Base-by-base conservation (phyloP, 2,113 vertebrate species). In the Globicephala melas region DNA sequence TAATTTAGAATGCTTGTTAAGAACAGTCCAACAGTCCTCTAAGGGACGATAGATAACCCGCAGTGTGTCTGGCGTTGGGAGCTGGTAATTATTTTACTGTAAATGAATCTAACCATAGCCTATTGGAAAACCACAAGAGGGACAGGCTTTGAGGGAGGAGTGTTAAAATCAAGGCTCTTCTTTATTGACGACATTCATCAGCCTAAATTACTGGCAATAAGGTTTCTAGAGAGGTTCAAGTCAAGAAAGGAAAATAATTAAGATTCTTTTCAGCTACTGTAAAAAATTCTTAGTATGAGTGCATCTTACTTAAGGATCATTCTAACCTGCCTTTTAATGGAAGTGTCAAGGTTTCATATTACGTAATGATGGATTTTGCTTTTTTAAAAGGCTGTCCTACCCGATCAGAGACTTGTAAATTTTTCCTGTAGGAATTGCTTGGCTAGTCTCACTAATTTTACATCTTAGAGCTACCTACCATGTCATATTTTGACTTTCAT, bases 11-110 rank as follows among this genome's bases (percentile, higher is more conserved):
- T 95, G 88, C 92, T 98, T 98, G 79, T 98, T 98, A 97, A 77
- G 96, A 98, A 84, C 55, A 95, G 89, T 91, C 79, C 94, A 62
- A 47, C 47, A 23, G 71, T 97, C 85, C 90, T 98, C 98, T 89
- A 71, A 98, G 95, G 85, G 50, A 88, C 71, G 79, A 80, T 81
- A 98, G 94, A 96, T 98, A 98, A 98, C 97, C 81, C 97, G 98
- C 93, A 93, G 13, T 97, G 91, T 98, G 97, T 97, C 96, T 96
- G 98, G 95, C 89, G 94, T 96, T 96, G 87, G 96, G 87, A 98
- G 97, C 96, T 95, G 55, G 95, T 98, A 97, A 98, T 98, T 98
- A 96, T 98, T 98, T 98, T 96, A 95, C 36, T 95, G 84, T 98
- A 98, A 98, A 97, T 88, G 80, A 98, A n/a, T 97, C 96, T 86